A percentile compares a stretch with the other conserved stretches of the same genome.
These are phyloP conservation scores for Cataglyphis cursor DNA, from an alignment of 2,888 invertebrate genomes.

Conservation along the genomic window DNA sequence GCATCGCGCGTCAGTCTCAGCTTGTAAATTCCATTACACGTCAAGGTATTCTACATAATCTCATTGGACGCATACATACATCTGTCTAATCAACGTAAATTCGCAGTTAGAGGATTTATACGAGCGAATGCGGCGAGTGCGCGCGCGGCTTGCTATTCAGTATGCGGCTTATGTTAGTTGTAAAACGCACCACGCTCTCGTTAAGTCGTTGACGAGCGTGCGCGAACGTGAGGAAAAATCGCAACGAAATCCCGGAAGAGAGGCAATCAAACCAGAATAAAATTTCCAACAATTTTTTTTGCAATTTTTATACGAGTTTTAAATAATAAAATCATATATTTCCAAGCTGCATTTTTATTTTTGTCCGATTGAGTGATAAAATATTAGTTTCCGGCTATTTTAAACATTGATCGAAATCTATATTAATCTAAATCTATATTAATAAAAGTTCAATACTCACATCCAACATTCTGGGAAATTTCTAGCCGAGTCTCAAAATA, in stretches of 20 bases:
- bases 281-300: conserved; percentile 14
- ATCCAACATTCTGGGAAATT: background rate
- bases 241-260: conserved; percentile 17
- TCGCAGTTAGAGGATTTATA: conserved; percentile 65
- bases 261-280: background rate
- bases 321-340: background rate
- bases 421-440: too few species aligned
- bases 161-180: conserved; percentile 37
- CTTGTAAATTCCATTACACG: conserved; percentile 75
- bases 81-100: conserved; percentile 70
- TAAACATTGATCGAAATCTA: background rate
- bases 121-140: conserved; percentile 40
- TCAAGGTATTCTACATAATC: conserved; percentile 56
- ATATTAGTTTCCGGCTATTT: background rate
- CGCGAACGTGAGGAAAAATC: conserved; percentile 38
- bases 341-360: background rate
- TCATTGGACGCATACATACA: conserved; percentile 51
- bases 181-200: conserved; percentile 46
- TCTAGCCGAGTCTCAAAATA: background rate
- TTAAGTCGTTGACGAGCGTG: conserved; percentile 36
- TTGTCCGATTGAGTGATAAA: background rate
- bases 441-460: background rate
- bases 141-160: conserved; percentile 64
- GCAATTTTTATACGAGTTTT: background rate
- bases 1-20: conserved; percentile 48